Base-by-base conservation (phyloP, 2,113 vertebrate genomes). In the Macquaria australasica region DNA sequence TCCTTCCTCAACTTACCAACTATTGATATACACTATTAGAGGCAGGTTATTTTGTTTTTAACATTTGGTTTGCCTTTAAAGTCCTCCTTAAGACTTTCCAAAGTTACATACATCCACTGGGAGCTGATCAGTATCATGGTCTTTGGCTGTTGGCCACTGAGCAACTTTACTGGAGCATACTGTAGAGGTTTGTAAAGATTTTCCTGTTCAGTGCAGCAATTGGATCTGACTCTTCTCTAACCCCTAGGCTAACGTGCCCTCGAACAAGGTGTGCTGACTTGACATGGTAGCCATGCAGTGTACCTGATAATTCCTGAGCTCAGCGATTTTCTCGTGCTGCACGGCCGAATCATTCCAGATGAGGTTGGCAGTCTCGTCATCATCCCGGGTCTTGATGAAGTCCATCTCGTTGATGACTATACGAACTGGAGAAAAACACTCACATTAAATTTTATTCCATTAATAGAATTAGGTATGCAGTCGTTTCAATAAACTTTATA, bases 271-370 rank as follows among this genome's bases (percentile, higher is more conserved):
- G 50, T 81, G 58, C 62, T 79, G 74, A 86, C 56, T 59, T 86
- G 34, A 81, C 74, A 77, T 15, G 23, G 28, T 64, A 68, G 72
- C 51, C 12, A 31, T 60, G 1, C 45, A 5, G 63, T 45, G 20
- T 93, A 99, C 98, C 98, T 99, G 98, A 74, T 99, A 99, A 95
- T 99, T 99, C 77, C 96, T 96, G 92, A 99, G 97, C 63, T 99
- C 98, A 80, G 97, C 96, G 34, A 99, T 99, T 95, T 97, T 99
- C 88, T 99, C 98, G 10, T 99, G 98, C 81, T 99, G 98, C 83
- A 99, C 98, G 0, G 98, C 97, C 63, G 97, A 97, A 88, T 99
- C 98, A 51, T 95, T 98, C 98, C 98, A 99, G 90, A 99, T 98
- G 68, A 99, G 97, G 93, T 99, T 99, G 89, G 98, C 97, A 0